Evolutionary conservation across 2,888 invertebrate genomes (phyloP), one percentile per base, ranked within the genome.

Genomic region (Lasius platythorax): DNA sequence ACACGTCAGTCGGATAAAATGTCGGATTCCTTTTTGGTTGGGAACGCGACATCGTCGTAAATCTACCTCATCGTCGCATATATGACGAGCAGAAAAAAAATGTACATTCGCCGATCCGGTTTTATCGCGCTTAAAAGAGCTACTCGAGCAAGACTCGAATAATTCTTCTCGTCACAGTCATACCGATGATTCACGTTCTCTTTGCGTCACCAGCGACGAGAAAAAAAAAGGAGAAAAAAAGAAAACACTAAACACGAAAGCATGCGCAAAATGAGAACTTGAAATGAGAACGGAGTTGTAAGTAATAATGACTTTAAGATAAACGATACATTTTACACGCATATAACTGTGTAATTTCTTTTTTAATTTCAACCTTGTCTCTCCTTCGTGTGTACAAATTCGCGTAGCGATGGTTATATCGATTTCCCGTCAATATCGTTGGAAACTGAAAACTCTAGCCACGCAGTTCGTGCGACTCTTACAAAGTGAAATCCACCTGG

Each of bases 401-500:
- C 12, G 23, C 28, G 12, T 56, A 28, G n/a, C 28, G n/a, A 15
- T 15, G 15, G 2, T 30, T 56, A 78, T n/a, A 53, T 30, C n/a
- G 5, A n/a, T 67, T 30, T 56, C 8, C 56, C 9, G 5, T 9
- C n/a, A 11, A 56, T 33, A 37, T 66, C 9, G n/a, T 53, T 8
- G 23, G 18, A 56, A 56, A 40, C n/a, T 28, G 18, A 53, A 53
- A 28, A 53, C 11, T 28, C 8, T 6, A 12, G 37, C 15, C 40
- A 28, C 15, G 18, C 61, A 18, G 12, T 30, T 33, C 12, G 8
- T 15, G 9, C 9, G 3, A 56, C 30, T 70, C 67, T 61, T 68
- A 11, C 37, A 15, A 56, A 70, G 83, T 72, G 83, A 87, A 83
- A 83, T 50, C 33, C 30, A 15, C 56, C 46, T 18, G 63, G 23